Conservation (phyloP, 2,888 invertebrate genomes). For the Hololepta plana region DNA sequence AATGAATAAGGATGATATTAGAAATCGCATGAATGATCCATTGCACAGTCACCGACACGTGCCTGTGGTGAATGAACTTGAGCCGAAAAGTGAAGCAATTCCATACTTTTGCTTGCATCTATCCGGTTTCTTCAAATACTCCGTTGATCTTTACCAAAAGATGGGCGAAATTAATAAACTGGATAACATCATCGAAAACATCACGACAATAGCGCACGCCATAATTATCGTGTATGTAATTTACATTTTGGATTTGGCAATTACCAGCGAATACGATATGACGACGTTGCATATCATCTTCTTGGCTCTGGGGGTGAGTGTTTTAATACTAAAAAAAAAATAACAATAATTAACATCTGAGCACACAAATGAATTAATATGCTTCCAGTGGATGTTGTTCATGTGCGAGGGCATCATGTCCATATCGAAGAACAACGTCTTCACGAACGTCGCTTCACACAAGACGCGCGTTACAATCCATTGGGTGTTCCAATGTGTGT, state of each 20-base stretch:
- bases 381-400: constrained; percentile 9
- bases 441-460: constrained; percentile 6
- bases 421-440: constrained; percentile 7
- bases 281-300: constrained; percentile 7
- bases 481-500: no score
- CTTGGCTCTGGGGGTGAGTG: constrained; percentile 8
- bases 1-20: no score
- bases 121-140: no score
- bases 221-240: constrained; percentile 5
- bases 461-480: constrained; percentile 7
- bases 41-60: no score
- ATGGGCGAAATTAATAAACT: no score
- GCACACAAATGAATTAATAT: background rate
- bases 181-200: constrained; percentile 8
- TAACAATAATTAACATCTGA: background rate
- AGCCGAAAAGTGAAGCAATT: no score
- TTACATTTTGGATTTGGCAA: no score
- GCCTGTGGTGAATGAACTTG: no score
- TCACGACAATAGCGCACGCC: constrained; percentile 7
- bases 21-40: no score
- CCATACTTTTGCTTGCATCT: no score
- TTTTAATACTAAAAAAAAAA: background rate
- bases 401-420: constrained; percentile 10
- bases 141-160: no score
- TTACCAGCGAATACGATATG: no score